These are phyloP conservation scores for Orycteropus afer DNA, from an alignment of 2,113 vertebrate species.

Conservation along the genomic window DNA sequence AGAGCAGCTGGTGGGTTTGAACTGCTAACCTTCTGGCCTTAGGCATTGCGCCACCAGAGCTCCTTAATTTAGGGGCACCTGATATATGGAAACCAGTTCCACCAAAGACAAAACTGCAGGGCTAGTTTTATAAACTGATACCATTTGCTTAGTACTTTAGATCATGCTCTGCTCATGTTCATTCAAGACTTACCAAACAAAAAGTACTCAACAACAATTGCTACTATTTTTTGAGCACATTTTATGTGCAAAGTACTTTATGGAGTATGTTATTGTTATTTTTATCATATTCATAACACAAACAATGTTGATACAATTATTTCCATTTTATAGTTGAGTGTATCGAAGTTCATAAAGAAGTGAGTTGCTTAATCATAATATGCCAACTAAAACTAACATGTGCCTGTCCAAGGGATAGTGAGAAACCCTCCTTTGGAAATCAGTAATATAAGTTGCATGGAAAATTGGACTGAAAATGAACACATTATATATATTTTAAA, in stretches of 20 bases:
- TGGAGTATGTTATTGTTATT: not conserved
- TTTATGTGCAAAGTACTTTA: not conserved
- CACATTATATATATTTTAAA: not conserved
- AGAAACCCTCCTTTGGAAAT: slow-evolving; percentile 6
- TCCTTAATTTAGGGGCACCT: not conserved
- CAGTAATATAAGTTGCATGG: not conserved
- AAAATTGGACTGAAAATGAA: not conserved
- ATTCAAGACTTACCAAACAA: slow-evolving; percentile 16
- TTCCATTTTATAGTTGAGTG: not conserved
- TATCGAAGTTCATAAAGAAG: not conserved
- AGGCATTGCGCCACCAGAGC: too few relatives aligned
- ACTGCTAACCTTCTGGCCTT: too few relatives aligned
- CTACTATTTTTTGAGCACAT: not conserved
- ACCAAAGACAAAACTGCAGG: not conserved
- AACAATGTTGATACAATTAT: not conserved
- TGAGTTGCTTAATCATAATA: not conserved
- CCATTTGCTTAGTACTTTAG: not conserved
- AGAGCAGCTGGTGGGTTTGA: too few relatives aligned
- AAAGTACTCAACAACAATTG: not conserved
- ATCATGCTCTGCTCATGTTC: not conserved
- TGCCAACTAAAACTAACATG: not conserved
- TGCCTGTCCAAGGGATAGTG: not conserved
- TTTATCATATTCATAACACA: not conserved
- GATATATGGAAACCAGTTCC: not conserved
- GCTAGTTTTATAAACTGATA: not conserved